Conservation (phyloP, 1,140 invertebrate species). For the Drosophila busckii region DNA sequence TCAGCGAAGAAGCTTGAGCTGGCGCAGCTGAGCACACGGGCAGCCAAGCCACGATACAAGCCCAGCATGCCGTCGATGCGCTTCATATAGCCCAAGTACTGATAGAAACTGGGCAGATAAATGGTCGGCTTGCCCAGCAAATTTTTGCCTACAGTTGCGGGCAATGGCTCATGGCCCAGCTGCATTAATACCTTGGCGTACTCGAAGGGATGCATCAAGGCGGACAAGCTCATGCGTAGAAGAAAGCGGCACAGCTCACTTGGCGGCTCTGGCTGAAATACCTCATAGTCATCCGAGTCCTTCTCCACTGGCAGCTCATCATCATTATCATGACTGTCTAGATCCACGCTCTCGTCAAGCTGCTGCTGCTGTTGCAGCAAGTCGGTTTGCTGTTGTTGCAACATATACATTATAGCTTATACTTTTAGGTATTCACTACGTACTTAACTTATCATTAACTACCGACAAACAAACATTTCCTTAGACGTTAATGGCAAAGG, state of each 20-base stretch:
- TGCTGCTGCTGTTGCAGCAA: no score
- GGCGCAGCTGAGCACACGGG: constrained; percentile 18
- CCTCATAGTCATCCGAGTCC: background rate
- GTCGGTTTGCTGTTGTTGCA: no score
- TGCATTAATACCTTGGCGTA: constrained; percentile 48
- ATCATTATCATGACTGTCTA: no score
- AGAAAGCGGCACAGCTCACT: constrained; percentile 29
- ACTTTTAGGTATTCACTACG: no score
- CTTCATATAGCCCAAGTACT: constrained; percentile 36
- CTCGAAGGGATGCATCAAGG: constrained; percentile 44
- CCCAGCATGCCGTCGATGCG: constrained; percentile 29
- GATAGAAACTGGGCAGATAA: constrained; percentile 36
- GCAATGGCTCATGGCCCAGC: constrained; percentile 47
- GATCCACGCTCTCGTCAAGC: no score
- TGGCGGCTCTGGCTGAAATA: background rate
- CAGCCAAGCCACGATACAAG: constrained; percentile 39
- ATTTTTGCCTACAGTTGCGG: background rate
- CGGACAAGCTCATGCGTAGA: constrained; percentile 27
- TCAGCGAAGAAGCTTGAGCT: constrained; percentile 2
- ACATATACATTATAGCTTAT: no score
- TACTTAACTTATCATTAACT: no score
- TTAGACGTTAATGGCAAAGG: no score
- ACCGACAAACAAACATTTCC: no score
- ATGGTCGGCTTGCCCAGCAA: constrained; percentile 12
- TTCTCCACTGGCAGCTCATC: background rate